These are phyloP conservation scores for Cyprinodon variegatus DNA, from an alignment of 2,113 vertebrate genomes.

Conservation along the genomic window DNA sequence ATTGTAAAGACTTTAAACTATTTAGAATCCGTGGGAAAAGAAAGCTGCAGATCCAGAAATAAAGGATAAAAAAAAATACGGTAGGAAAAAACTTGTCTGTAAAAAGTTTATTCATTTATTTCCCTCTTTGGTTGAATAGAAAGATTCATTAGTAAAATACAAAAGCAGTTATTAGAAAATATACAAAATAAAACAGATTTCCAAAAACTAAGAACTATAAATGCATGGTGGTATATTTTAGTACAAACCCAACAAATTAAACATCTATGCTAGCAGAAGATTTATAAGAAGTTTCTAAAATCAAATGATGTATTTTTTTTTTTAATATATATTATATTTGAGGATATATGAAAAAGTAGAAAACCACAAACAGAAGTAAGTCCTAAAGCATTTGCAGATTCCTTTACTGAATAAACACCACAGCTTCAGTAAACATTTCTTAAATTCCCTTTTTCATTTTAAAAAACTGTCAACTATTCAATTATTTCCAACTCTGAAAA, in stretches of 20 bases:
- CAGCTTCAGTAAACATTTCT: constrained; percentile 9
- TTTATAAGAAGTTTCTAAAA: constrained; percentile 5
- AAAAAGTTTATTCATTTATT: constrained; percentile 68
- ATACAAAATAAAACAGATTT: constrained; percentile 69
- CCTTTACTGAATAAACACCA: background rate
- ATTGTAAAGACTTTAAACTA: background rate
- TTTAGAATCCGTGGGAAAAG: background rate
- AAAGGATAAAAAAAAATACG: background rate
- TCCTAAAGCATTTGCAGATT: background rate
- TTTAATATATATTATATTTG: background rate
- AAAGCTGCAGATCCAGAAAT: background rate
- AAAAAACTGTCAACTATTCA: background rate
- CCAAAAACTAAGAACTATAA: constrained; percentile 58
- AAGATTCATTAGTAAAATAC: constrained; percentile 56
- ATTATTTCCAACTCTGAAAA: background rate
- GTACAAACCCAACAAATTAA: constrained; percentile 29
- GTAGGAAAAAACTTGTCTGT: background rate
- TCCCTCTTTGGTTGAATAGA: constrained; percentile 54
- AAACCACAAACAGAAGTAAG: background rate
- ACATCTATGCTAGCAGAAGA: constrained; percentile 6
- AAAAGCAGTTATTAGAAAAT: constrained; percentile 67
- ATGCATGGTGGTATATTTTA: constrained; percentile 11
- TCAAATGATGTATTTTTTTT: background rate
- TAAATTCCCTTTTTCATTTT: constrained; percentile 37
- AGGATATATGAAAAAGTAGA: background rate